Evolutionary conservation across 2,797 vertebrate species (phyloP).

Genomic region (Aplochiton taeniatus): DNA sequence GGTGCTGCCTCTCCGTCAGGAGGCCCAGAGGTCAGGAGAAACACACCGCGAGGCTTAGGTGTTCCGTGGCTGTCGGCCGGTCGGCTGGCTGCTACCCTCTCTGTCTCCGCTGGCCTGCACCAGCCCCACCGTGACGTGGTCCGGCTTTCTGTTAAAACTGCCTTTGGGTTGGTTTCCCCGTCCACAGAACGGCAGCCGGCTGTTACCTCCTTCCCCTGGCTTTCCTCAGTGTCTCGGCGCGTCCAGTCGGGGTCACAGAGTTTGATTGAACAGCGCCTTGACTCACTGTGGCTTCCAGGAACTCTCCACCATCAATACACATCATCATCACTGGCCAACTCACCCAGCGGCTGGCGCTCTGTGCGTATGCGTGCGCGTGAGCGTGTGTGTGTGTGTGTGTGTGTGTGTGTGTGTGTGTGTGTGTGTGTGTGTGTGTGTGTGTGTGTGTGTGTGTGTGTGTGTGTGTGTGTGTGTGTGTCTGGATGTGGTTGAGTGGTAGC

Average conservation of each 20-base stretch:
- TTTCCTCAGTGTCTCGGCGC: too few relatives aligned
- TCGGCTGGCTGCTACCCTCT: too few relatives aligned
- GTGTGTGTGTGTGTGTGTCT: conserved; percentile 26
- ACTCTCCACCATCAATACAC: conserved; percentile 71
- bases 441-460: conserved; percentile 20
- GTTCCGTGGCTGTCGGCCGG: too few relatives aligned
- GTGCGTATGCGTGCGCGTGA: background rate
- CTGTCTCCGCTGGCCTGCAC: too few relatives aligned
- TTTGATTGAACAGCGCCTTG: conserved; percentile 70
- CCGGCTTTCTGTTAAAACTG: too few relatives aligned
- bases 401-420: conserved; percentile 9
- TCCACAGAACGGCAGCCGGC: too few relatives aligned
- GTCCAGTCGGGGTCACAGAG: conserved; percentile 45
- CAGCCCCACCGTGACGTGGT: too few relatives aligned
- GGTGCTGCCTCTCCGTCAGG: too few relatives aligned
- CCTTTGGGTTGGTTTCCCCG: too few relatives aligned
- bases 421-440: conserved; percentile 12
- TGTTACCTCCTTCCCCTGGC: too few relatives aligned
- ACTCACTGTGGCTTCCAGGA: conserved; percentile 71
- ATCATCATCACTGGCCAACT: conserved; percentile 56
- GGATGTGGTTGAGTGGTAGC: conserved; percentile 1
- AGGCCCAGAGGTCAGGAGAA: too few relatives aligned
- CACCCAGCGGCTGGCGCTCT: background rate
- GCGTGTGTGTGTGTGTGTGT: background rate
- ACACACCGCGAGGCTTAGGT: too few relatives aligned